Percentiles rank a stretch among this genome's conserved stretches.
Conservation (phyloP, 2,888 invertebrate species). For the Chelonus formosanus region DNA sequence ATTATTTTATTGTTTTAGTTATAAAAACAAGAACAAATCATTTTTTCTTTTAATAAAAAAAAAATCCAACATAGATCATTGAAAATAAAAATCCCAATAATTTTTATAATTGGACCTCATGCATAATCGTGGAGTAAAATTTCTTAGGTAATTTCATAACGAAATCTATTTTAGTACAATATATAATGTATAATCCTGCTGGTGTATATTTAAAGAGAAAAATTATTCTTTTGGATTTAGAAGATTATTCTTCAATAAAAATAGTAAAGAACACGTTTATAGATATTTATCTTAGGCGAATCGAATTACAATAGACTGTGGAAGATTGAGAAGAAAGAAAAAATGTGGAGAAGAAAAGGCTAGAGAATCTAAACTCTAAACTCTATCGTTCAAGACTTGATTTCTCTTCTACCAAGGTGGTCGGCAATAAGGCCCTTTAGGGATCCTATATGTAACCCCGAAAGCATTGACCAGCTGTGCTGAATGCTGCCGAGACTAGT, state of each 20-base stretch:
- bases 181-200: neutral
- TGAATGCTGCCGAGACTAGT: constrained; percentile 17
- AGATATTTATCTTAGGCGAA: constrained; percentile 5
- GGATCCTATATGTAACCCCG: constrained; percentile 24
- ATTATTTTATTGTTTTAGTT: no score
- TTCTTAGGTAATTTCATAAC: no score
- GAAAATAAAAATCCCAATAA: no score
- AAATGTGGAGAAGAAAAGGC: neutral
- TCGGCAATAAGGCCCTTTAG: constrained; percentile 22
- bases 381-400: neutral
- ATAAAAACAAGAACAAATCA: no score
- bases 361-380: constrained; percentile 6
- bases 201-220: neutral
- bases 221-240: no score
- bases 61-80: no score
- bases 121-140: no score
- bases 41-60: no score
- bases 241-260: neutral
- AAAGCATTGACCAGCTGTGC: constrained; percentile 36
- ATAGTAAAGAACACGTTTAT: neutral
- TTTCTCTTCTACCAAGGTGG: constrained; percentile 27
- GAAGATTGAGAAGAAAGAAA: no score
- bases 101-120: no score
- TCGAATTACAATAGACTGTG: constrained; percentile 16
- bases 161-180: neutral